A percentile compares a stretch with the other conserved stretches of the same genome.
Conservation (phyloP, 1,140 invertebrate genomes). For the Drosophila tristis region DNA sequence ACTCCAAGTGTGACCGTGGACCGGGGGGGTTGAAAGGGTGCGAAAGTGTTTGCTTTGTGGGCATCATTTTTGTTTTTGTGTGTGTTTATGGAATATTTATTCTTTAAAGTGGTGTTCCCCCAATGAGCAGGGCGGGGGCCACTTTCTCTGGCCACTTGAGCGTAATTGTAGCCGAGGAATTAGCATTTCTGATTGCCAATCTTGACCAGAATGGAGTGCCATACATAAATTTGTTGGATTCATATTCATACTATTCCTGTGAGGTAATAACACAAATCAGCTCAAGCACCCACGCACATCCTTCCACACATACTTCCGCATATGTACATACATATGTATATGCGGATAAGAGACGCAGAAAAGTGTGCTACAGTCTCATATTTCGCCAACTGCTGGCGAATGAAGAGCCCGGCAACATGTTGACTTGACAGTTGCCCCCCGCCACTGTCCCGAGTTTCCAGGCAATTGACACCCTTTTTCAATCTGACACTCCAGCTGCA, state of each 20-base stretch:
- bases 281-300: constrained; percentile 1
- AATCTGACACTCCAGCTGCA: constrained; percentile 27
- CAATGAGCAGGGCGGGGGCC: neutral
- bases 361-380: constrained; percentile 59
- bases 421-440: constrained; percentile 61
- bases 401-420: constrained; percentile 69
- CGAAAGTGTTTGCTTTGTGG: constrained; percentile 43
- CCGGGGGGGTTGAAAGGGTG: constrained; percentile 21
- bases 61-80: constrained; percentile 7
- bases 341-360: constrained; percentile 20
- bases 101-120: constrained; percentile 11
- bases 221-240: constrained; percentile 50
- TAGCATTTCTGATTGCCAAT: constrained; percentile 49
- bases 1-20: constrained; percentile 36
- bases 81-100: constrained; percentile 17
- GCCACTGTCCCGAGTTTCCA: constrained; percentile 40
- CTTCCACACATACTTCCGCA: neutral
- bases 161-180: constrained; percentile 29
- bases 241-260: constrained; percentile 29
- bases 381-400: constrained; percentile 62
- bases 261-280: constrained; percentile 36
- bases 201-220: constrained; percentile 8
- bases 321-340: neutral
- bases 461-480: constrained; percentile 82
- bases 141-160: no score